phyloP scores from a whole-genome alignment of 1,140 invertebrate genomes.

The Steinernema feltiae region DNA sequence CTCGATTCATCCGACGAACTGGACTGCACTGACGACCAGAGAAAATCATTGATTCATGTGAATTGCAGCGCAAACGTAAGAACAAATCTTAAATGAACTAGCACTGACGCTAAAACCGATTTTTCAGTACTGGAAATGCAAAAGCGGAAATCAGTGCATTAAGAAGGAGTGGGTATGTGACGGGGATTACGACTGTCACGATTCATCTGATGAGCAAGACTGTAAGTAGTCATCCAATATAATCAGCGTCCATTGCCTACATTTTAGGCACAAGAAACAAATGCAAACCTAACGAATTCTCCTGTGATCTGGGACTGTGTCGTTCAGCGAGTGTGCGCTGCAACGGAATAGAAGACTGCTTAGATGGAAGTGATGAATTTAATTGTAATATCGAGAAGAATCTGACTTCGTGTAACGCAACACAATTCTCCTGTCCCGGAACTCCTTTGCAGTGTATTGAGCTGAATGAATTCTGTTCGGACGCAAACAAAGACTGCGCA shows the following conservation, averaged over 20 bases:
- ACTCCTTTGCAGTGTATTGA: constrained; percentile 42
- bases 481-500: constrained; percentile 24
- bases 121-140: constrained; percentile 55
- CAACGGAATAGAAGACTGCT: constrained; percentile 48
- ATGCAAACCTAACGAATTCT: not conserved
- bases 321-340: constrained; percentile 19
- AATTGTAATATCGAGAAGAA: constrained; percentile 35
- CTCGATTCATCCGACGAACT: constrained; percentile 57
- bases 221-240: not conserved
- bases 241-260: too few species aligned
- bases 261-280: too few species aligned
- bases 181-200: constrained; percentile 41
- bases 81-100: constrained; percentile 29
- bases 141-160: constrained; percentile 51
- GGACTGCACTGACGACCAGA: constrained; percentile 35
- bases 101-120: not conserved
- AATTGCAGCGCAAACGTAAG: constrained; percentile 11
- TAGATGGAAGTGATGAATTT: constrained; percentile 52
- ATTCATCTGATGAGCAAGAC: constrained; percentile 55
- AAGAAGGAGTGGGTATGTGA: constrained; percentile 46
- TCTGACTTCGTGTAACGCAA: not conserved
- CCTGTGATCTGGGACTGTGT: not conserved
- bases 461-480: constrained; percentile 38
- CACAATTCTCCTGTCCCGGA: constrained; percentile 42
- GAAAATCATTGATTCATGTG: constrained; percentile 27